phyloP scores from a whole-genome alignment of 2,888 invertebrate genomes.

The Campoplex capitator region DNA sequence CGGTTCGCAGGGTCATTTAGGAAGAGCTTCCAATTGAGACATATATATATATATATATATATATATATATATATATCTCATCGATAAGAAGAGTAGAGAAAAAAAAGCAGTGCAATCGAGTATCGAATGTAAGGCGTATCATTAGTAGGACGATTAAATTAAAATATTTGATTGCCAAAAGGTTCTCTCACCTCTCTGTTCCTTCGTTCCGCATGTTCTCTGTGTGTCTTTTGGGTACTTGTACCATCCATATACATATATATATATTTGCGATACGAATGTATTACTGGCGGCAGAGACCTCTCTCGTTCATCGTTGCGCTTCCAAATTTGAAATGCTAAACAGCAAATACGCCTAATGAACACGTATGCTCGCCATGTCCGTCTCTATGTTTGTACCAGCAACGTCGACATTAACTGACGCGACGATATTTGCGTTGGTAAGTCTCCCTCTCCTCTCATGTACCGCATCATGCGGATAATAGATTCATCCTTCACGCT shows the following conservation, averaged over 20 bases:
- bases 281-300: conserved; percentile 57
- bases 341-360: conserved; percentile 85
- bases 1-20: not conserved
- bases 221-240: conserved; percentile 36
- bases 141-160: conserved; percentile 83
- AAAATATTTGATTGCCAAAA: conserved; percentile 84
- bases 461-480: conserved; percentile 74
- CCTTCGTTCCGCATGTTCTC: conserved; percentile 33
- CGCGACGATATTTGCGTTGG: conserved; percentile 78
- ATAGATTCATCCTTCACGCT: conserved; percentile 84
- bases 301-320: conserved; percentile 72
- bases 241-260: conserved; percentile 68
- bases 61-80: conserved; percentile 19
- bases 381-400: conserved; percentile 82
- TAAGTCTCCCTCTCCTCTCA: conserved; percentile 64
- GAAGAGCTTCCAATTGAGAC: conserved; percentile 22
- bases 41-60: conserved; percentile 47
- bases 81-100: conserved; percentile 46
- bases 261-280: conserved; percentile 48
- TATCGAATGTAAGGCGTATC: conserved; percentile 76
- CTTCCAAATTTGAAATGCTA: conserved; percentile 84
- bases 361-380: conserved; percentile 84
- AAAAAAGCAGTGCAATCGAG: conserved; percentile 71
- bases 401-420: conserved; percentile 79
- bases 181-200: conserved; percentile 64